phyloP scores from a whole-genome alignment of 2,888 invertebrate species.

The Philonicus albiceps region DNA sequence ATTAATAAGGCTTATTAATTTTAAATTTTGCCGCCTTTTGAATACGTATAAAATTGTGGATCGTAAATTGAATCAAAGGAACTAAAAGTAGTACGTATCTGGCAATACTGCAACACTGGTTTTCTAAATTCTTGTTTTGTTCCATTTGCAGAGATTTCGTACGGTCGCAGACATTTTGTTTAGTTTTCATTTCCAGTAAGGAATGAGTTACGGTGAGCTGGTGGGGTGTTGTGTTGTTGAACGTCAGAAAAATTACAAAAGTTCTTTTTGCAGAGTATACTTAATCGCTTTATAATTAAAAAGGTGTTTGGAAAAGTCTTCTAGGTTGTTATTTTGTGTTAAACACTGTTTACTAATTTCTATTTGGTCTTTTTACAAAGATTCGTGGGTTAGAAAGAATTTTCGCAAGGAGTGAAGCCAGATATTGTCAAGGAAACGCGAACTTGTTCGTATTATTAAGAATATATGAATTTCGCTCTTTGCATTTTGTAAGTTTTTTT shows the following conservation, averaged over 20 bases:
- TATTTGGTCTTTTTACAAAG: not conserved
- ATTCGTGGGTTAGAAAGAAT: not conserved
- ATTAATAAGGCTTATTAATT: not conserved
- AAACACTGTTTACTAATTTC: not conserved
- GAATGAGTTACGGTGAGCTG: not conserved
- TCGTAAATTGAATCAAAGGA: not conserved
- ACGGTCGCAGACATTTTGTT: not conserved
- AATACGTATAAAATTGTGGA: not conserved
- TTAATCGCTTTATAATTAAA: not conserved
- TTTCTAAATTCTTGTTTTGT: not conserved
- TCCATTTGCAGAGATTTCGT: not conserved
- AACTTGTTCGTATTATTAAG: not conserved
- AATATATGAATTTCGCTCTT: not conserved
- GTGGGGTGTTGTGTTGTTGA: not conserved
- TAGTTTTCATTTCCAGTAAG: not conserved
- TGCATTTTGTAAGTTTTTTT: not conserved
- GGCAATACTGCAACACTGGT: not conserved
- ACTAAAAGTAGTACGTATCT: not conserved
- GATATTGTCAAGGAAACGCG: not conserved
- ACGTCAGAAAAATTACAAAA: not conserved
- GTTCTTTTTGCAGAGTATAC: not conserved
- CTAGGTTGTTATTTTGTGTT: not conserved
- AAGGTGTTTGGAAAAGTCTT: not conserved
- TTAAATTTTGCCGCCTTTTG: not conserved
- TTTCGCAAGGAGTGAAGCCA: not conserved